Evolutionary conservation across 1,140 invertebrate genomes (phyloP).

Genomic region (Lineus longissimus): DNA sequence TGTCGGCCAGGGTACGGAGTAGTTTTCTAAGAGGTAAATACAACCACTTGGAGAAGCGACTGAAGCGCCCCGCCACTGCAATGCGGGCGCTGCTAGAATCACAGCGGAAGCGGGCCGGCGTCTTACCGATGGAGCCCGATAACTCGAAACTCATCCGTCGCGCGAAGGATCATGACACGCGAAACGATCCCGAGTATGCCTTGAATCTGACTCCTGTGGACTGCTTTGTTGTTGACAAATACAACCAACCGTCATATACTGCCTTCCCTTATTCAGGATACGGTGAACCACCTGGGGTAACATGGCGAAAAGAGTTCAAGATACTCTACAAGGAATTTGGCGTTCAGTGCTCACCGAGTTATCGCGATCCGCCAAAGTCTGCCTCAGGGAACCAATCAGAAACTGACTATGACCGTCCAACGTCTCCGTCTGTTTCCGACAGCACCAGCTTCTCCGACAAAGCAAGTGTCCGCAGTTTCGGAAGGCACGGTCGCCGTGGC

Average conservation of each 20-base stretch:
- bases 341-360: conserved; percentile 28
- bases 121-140: conserved; percentile 20
- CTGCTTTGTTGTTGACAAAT: conserved; percentile 9
- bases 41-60: conserved; percentile 4
- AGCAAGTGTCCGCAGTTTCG: too few species aligned
- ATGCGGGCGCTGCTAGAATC: background rate
- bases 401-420: too few species aligned
- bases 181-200: conserved; percentile 36
- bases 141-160: conserved; percentile 22
- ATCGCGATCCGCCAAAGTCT: conserved; percentile 21
- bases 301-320: conserved; percentile 23
- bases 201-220: conserved; percentile 23
- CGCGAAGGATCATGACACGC: conserved; percentile 26
- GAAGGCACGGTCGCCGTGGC: too few species aligned
- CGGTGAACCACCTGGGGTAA: background rate
- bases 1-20: background rate
- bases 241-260: background rate
- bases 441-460: too few species aligned
- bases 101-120: conserved; percentile 13
- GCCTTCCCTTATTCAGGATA: background rate
- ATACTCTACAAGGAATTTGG: conserved; percentile 26
- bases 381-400: background rate
- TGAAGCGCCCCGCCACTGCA: conserved; percentile 1
- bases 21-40: background rate
- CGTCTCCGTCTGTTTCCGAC: too few species aligned